Percentiles rank a stretch among this genome's conserved stretches.
Evolutionary conservation across 2,797 vertebrate genomes (phyloP).

Genomic region (Anguilla pacifica): DNA sequence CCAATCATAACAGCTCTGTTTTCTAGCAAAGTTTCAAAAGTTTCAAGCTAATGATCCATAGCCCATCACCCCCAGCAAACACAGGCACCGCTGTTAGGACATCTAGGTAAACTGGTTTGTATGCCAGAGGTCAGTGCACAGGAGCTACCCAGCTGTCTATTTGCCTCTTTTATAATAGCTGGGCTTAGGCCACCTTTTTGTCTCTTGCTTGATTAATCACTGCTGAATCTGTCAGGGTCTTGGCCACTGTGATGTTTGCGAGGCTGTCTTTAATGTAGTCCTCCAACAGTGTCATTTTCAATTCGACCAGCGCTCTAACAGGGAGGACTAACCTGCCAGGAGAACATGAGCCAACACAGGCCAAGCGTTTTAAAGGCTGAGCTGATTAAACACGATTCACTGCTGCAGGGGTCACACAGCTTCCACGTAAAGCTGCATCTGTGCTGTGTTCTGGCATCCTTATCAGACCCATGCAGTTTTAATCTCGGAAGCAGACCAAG

Average conservation of each 20-base stretch:
- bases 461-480: too few relatives aligned
- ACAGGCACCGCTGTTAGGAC: background rate
- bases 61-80: background rate
- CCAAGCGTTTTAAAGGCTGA: background rate
- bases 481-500: too few relatives aligned
- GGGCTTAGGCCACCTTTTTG: background rate
- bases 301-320: background rate
- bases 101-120: background rate
- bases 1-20: background rate
- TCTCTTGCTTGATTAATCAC: background rate
- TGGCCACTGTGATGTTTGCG: slow-evolving; percentile 12
- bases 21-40: background rate
- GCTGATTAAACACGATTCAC: slow-evolving; percentile 12
- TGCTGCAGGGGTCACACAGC: background rate
- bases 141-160: background rate
- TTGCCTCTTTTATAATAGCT: background rate
- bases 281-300: slow-evolving; percentile 14
- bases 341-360: background rate
- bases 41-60: background rate
- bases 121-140: background rate
- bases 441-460: too few relatives aligned
- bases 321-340: background rate
- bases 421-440: too few relatives aligned
- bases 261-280: slow-evolving; percentile 17
- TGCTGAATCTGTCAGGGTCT: slow-evolving; percentile 6